phyloP scores from a whole-genome alignment of 2,797 vertebrate genomes.

The Diglossa cyanea region DNA sequence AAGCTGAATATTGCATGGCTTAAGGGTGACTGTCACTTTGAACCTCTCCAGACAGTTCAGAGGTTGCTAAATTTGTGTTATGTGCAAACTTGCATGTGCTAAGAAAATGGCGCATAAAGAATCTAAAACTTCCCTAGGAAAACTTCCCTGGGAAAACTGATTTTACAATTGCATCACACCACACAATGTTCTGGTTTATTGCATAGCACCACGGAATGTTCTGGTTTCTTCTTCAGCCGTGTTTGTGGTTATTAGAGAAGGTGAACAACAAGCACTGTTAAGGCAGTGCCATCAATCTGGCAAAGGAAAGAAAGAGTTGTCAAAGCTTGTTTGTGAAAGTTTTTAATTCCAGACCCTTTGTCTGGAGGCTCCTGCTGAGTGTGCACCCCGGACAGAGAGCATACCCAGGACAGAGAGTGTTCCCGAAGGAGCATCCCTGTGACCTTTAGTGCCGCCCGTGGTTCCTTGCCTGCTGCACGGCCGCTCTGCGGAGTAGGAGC shows the following conservation, averaged over 20 bases:
- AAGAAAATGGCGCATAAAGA: not conserved
- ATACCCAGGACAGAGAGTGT: fast-evolving
- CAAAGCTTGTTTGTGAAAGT: fast-evolving
- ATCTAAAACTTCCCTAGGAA: not conserved
- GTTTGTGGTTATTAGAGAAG: not conserved
- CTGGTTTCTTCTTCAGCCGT: not conserved
- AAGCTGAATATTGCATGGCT: not conserved
- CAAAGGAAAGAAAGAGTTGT: not conserved
- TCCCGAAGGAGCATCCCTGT: fast-evolving
- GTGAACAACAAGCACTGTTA: not conserved
- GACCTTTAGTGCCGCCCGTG: fast-evolving
- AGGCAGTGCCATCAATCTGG: fast-evolving
- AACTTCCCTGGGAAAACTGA: not conserved
- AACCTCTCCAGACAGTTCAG: not conserved
- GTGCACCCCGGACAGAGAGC: fast-evolving
- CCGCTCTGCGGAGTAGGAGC: not conserved
- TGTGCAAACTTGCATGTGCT: not conserved
- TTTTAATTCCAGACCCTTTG: not conserved
- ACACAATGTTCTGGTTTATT: not conserved
- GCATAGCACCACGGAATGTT: not conserved
- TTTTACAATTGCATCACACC: not conserved
- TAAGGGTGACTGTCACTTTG: not conserved
- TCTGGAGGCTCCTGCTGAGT: not conserved
- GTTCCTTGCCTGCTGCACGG: not conserved
- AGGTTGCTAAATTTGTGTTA: not conserved